Conservation (phyloP, 92 coral and sea anemone species). For the Porites cylindrica region DNA sequence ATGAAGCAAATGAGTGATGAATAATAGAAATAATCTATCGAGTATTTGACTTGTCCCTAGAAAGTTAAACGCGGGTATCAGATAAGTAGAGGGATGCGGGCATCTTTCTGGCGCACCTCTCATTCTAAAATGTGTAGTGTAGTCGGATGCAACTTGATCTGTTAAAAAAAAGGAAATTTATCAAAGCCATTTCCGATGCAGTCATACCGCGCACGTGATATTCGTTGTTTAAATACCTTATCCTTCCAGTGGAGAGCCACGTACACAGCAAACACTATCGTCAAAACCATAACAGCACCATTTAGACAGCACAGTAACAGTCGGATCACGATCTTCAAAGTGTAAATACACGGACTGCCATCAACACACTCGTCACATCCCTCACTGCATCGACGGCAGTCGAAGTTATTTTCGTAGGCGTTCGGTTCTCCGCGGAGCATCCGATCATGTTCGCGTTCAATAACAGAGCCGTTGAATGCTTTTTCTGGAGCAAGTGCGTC, state of each 20-base stretch:
- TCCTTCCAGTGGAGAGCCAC: slow-evolving; percentile 65
- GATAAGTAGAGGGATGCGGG: too few species aligned
- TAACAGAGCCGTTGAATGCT: slow-evolving; percentile 76
- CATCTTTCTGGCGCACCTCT: too few species aligned
- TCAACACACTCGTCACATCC: slow-evolving; percentile 90
- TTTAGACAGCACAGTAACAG: slow-evolving; percentile 52
- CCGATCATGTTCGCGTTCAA: slow-evolving; percentile 70
- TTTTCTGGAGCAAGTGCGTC: slow-evolving; percentile 48
- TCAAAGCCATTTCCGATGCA: too few species aligned
- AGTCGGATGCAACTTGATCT: too few species aligned
- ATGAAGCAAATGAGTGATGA: too few species aligned
- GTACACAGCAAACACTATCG: slow-evolving; percentile 70
- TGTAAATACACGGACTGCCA: slow-evolving; percentile 83
- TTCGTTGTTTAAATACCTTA: slow-evolving; percentile 42
- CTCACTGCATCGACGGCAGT: slow-evolving; percentile 84
- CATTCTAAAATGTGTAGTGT: too few species aligned
- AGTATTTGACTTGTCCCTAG: too few species aligned
- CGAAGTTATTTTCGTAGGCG: slow-evolving; percentile 61
- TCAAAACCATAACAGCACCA: slow-evolving; percentile 62
- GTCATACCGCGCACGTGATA: background rate
- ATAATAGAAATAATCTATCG: too few species aligned
- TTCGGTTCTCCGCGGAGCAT: slow-evolving; percentile 52
- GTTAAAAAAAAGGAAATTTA: too few species aligned
- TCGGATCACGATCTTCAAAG: slow-evolving; percentile 42
- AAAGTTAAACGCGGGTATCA: too few species aligned